A percentile compares a stretch with the other conserved stretches of the same genome.
phyloP scores from a whole-genome alignment of 2,797 vertebrate genomes.

The Pampus argenteus region DNA sequence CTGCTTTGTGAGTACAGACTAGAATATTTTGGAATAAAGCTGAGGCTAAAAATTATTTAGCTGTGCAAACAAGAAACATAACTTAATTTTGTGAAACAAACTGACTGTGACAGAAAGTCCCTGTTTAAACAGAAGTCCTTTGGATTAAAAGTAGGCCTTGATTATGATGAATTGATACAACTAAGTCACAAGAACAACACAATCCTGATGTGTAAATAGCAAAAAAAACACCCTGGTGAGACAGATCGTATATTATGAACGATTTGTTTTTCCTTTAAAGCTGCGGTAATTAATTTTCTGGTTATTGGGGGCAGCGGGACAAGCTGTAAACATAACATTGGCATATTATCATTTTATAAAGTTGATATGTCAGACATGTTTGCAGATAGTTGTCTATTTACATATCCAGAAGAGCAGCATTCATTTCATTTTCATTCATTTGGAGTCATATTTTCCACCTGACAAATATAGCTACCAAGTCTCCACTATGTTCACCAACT shows the following conservation, averaged over 20 bases:
- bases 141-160: constrained; percentile 4
- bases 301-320: not conserved
- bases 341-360: no score
- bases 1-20: constrained; percentile 4
- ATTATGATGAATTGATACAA: constrained; percentile 5
- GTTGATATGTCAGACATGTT: no score
- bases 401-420: constrained; percentile 6
- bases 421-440: no score
- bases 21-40: not conserved
- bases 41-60: constrained; percentile 16
- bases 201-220: not conserved
- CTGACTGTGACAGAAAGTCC: constrained; percentile 17
- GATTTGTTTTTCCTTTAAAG: not conserved
- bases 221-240: not conserved
- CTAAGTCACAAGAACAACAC: not conserved
- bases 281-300: not conserved
- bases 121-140: constrained; percentile 1
- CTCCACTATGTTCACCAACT: no score
- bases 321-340: not conserved
- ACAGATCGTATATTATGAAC: not conserved
- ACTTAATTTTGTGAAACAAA: constrained; percentile 24
- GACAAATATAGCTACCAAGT: no score
- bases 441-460: not conserved
- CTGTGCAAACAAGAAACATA: constrained; percentile 18
- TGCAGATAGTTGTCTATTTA: no score